Base-by-base conservation (phyloP, 2,113 vertebrate species). In the Synodontis membranacea region DNA sequence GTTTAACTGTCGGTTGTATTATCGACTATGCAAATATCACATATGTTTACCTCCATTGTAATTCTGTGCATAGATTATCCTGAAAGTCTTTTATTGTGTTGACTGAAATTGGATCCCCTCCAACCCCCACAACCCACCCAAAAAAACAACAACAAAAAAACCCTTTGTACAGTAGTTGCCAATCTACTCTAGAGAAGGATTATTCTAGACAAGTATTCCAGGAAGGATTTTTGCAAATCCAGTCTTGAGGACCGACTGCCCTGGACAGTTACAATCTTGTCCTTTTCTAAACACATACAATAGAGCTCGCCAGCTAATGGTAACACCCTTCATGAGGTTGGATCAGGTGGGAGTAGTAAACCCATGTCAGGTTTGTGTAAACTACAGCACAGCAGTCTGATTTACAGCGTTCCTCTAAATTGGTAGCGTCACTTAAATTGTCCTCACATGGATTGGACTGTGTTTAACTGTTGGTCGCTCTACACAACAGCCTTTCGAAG, bases 401-500 rank as follows among this genome's bases (percentile, higher is more conserved):
- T 80, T 56, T 56, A 80, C 23, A 15, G 9, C 1, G 52, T 23
- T 9, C 52, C 21, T 34, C 48, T 79, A 54, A 79, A 79, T 54
- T 54, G 75, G 48, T 34, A 79, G n/a, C n/a, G 75, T 79, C 75
- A 79, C n/a, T 48, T 54, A 79, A 79, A 52, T 79, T 34, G 75
- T 52, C 48, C 48, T 79, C 52, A 39, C 34, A 37, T 80, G 78
- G 52, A 58, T 56, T 52, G 46, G 44, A 83, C 50, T 66, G 60
- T 50, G 60, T 54, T 70, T 37, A 52, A 37, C 21, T 52, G 10
- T 70, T 70, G 31, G n/a, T 19, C 28, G 46, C 39, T n/a, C 2
- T 46, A 42, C 15, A 80, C 44, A 70, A 58, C 78, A 39, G 78
- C 31, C n/a, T 79, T 37, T 79, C 17, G n/a, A n/a, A 11, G n/a